These are phyloP conservation scores for Erpetoichthys calabaricus DNA, from an alignment of 2,797 vertebrate species.

Conservation along the genomic window DNA sequence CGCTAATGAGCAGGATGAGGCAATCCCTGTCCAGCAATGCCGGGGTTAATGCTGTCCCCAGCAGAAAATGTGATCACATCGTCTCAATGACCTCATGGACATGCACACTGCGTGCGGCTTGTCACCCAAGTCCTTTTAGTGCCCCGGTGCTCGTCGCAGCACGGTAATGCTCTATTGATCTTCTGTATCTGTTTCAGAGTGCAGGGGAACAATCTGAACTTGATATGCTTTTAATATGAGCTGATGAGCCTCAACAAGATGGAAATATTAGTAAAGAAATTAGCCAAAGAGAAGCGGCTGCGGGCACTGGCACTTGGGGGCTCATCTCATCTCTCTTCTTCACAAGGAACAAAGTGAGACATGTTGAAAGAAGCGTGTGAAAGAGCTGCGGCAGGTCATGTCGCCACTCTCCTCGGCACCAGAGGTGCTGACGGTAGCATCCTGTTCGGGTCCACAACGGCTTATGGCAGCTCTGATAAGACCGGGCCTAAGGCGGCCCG, in stretches of 20 bases:
- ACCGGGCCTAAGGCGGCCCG: too few species aligned
- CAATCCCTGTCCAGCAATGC: too few species aligned
- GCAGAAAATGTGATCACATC: conserved; percentile 32
- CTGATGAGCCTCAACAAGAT: conserved; percentile 39
- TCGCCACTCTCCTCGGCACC: too few species aligned
- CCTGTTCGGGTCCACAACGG: too few species aligned
- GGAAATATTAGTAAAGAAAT: conserved; percentile 32
- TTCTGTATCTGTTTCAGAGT: conserved; percentile 57
- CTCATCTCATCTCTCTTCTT: conserved; percentile 1
- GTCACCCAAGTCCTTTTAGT: conserved; percentile 38
- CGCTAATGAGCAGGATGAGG: too few species aligned
- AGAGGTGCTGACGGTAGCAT: too few species aligned
- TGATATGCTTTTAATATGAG: conserved; percentile 55
- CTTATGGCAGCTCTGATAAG: too few species aligned
- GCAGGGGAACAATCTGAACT: conserved; percentile 43
- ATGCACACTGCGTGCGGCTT: conserved; percentile 18
- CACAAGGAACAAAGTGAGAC: conserved; percentile 14
- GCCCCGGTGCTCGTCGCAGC: conserved; percentile 34
- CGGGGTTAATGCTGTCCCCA: conserved; percentile 12
- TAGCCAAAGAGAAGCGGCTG: conserved; percentile 20
- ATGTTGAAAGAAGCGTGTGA: background rate
- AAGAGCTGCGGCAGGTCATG: background rate
- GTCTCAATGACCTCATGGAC: conserved; percentile 26
- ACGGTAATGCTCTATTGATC: conserved; percentile 53
- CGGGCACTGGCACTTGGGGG: background rate